Percentiles rank a stretch among this genome's conserved stretches.
Conservation (phyloP, 2,888 invertebrate genomes). For the Melolontha melolontha region DNA sequence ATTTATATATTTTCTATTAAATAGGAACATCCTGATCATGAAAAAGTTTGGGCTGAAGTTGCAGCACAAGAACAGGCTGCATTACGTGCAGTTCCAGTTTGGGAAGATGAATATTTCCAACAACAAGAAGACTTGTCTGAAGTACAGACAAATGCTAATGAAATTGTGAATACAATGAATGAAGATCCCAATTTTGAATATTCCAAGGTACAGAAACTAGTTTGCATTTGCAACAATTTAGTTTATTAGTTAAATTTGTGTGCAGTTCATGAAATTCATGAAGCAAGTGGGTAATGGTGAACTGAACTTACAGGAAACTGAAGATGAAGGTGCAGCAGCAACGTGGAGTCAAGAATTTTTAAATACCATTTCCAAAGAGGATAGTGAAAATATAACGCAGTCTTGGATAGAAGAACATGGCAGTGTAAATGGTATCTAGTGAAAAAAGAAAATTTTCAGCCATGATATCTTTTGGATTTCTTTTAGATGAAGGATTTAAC, state of each 20-base stretch:
- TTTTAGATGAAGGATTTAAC: conserved; percentile 72
- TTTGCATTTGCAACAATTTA: conserved; percentile 14
- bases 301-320: conserved; percentile 67
- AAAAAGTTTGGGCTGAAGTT: conserved; percentile 73
- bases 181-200: conserved; percentile 77
- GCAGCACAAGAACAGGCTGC: conserved; percentile 58
- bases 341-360: conserved; percentile 67
- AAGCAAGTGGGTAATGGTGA: conserved; percentile 79
- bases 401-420: conserved; percentile 62
- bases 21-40: conserved; percentile 60
- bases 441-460: neutral
- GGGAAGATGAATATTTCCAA: conserved; percentile 74
- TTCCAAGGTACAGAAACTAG: conserved; percentile 69
- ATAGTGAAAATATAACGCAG: conserved; percentile 51
- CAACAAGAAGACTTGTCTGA: conserved; percentile 57
- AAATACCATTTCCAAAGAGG: conserved; percentile 55
- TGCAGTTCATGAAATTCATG: conserved; percentile 87
- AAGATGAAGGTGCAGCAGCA: conserved; percentile 63
- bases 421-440: conserved; percentile 43
- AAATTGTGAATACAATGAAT: conserved; percentile 71
- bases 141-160: conserved; percentile 70
- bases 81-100: conserved; percentile 67
- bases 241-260: conserved; percentile 42
- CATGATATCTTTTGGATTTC: conserved; percentile 6
- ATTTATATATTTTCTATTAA: conserved; percentile 8